Conservation (phyloP, 1,140 invertebrate genomes). For the Holcopasites calliopsidis region DNA sequence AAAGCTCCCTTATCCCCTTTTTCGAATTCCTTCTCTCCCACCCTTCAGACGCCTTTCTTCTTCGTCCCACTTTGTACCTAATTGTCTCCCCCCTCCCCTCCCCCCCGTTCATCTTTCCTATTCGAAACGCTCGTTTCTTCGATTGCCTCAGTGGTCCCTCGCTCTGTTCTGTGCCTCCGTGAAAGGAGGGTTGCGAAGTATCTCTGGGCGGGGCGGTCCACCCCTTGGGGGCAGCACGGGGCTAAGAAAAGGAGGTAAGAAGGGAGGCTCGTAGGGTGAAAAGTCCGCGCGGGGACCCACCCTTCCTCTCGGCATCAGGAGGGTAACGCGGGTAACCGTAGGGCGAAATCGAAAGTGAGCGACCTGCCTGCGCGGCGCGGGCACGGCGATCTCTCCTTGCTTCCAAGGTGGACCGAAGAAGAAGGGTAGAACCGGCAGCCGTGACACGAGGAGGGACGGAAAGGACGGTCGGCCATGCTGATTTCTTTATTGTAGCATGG, state of each 20-base stretch:
- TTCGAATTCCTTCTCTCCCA: neutral
- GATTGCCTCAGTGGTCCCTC: conserved; percentile 1
- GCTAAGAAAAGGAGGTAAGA: conserved; percentile 67
- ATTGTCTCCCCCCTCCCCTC: neutral
- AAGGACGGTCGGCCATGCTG: conserved; percentile 68
- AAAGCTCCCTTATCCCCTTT: conserved; percentile 42
- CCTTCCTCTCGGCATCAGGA: conserved; percentile 66
- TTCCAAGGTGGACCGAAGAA: conserved; percentile 45
- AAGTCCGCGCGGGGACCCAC: conserved; percentile 55
- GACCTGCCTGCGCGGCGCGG: conserved; percentile 25
- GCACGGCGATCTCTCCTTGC: conserved; percentile 17
- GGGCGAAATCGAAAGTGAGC: conserved; percentile 73
- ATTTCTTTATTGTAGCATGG: conserved; percentile 77
- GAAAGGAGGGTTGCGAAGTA: conserved; percentile 55
- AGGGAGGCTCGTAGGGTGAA: conserved; percentile 48
- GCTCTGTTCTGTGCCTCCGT: neutral
- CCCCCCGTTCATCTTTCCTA: neutral
- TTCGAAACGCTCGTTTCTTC: conserved; percentile 22
- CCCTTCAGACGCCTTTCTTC: neutral
- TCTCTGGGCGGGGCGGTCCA: conserved; percentile 68
- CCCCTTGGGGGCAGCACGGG: conserved; percentile 66
- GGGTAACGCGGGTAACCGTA: conserved; percentile 68
- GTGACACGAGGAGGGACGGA: conserved; percentile 19
- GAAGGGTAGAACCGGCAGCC: conserved; percentile 23
- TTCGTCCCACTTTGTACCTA: neutral